These are phyloP conservation scores for Ceratosolen solmsi DNA, from an alignment of 1,140 invertebrate species.

Conservation along the genomic window DNA sequence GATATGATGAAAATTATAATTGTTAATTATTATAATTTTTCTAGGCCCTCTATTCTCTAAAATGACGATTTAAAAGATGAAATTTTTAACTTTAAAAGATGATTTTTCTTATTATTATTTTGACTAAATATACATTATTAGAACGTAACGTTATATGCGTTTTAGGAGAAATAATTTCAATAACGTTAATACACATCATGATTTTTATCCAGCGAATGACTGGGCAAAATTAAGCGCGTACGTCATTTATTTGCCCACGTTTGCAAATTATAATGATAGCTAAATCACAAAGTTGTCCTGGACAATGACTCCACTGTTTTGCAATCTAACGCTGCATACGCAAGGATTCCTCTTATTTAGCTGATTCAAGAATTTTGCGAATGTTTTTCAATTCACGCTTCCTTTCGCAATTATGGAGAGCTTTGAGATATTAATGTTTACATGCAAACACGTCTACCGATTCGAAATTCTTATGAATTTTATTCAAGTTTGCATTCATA, in stretches of 20 bases:
- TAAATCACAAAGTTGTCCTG: background rate
- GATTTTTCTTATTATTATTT: no score
- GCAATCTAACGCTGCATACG: slow-evolving; percentile 1
- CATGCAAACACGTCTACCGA: slow-evolving; percentile 4
- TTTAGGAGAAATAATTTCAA: background rate
- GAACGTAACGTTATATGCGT: background rate
- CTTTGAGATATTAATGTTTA: background rate
- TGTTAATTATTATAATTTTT: no score
- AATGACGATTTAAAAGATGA: no score
- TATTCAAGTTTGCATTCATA: no score
- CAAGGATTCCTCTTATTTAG: slow-evolving; percentile 23
- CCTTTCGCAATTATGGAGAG: slow-evolving; percentile 42
- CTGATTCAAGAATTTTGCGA: slow-evolving; percentile 53
- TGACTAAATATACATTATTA: no score
- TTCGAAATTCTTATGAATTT: no score
- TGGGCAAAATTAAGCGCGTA: slow-evolving; percentile 12
- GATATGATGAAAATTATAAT: no score
- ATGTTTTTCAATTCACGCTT: slow-evolving; percentile 51
- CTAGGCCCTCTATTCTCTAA: no score
- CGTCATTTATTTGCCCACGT: slow-evolving; percentile 39
- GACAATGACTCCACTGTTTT: slow-evolving; percentile 43
- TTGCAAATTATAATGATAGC: slow-evolving; percentile 20
- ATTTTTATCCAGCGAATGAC: slow-evolving; percentile 1
- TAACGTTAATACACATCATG: background rate
- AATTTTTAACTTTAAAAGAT: no score